Evolutionary conservation across 2,797 vertebrate genomes (phyloP).

Genomic region (Iguana delicatissima): DNA sequence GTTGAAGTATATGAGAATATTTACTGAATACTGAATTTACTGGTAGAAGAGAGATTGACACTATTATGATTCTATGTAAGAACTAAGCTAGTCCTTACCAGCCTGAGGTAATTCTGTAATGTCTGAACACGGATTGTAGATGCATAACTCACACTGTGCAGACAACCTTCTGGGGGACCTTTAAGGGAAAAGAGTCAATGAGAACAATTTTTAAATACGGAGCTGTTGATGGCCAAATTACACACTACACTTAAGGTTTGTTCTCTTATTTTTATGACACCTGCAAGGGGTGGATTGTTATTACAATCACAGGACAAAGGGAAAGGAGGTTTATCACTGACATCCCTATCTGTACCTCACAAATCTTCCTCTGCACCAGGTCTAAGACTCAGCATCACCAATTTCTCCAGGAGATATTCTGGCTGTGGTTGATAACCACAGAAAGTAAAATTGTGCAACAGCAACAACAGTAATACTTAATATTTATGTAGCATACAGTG

Average conservation of each 20-base stretch:
- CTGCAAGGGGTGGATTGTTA: background rate
- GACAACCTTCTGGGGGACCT: conserved; percentile 91
- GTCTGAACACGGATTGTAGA: conserved; percentile 91
- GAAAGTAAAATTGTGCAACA: background rate
- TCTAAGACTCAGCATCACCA: background rate
- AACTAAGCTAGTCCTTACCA: conserved; percentile 80
- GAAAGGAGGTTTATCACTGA: no score
- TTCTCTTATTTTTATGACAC: background rate
- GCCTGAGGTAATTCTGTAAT: conserved; percentile 93
- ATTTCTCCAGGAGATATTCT: background rate
- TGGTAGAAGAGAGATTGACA: background rate
- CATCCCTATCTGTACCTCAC: background rate
- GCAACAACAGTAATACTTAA: background rate
- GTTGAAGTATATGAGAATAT: background rate
- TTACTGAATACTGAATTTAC: no score
- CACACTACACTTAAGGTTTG: background rate
- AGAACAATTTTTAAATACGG: background rate
- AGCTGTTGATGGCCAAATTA: background rate
- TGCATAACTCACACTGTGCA: conserved; percentile 90
- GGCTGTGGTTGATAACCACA: background rate
- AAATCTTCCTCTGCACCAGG: background rate
- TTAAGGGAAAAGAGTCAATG: conserved; percentile 35
- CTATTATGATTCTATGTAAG: background rate
- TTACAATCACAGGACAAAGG: background rate
- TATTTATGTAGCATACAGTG: background rate